These are phyloP conservation scores for Tetropium fuscum DNA, from an alignment of 2,888 invertebrate species.

Conservation along the genomic window DNA sequence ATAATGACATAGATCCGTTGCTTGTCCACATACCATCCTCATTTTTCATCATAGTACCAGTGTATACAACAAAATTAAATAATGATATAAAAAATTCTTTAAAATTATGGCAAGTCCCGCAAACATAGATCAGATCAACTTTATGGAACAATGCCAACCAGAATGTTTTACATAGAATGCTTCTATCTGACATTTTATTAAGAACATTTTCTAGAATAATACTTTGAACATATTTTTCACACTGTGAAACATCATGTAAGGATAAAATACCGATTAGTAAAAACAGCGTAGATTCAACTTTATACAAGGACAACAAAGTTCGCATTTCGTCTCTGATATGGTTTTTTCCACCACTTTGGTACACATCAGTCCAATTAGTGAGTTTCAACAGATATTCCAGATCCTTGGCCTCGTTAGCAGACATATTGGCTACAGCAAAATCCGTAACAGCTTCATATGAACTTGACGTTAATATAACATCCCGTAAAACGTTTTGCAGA, in stretches of 20 bases:
- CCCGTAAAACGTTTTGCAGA: conserved; percentile 61
- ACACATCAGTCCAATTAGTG: conserved; percentile 50
- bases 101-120: conserved; percentile 57
- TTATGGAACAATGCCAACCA: conserved; percentile 61
- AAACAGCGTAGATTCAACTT: conserved; percentile 58
- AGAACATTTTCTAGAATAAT: conserved; percentile 55
- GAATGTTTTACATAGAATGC: conserved; percentile 58
- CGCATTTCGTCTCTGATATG: conserved; percentile 50
- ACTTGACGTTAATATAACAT: conserved; percentile 53
- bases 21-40: conserved; percentile 60
- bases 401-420: conserved; percentile 33
- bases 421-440: conserved; percentile 45
- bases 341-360: conserved; percentile 53
- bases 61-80: conserved; percentile 65
- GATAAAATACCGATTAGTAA: conserved; percentile 55
- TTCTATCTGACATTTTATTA: conserved; percentile 60
- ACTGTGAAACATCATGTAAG: conserved; percentile 40
- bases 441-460: conserved; percentile 56
- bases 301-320: conserved; percentile 58
- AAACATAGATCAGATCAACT: conserved; percentile 56
- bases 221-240: conserved; percentile 47
- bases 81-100: conserved; percentile 62
- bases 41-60: conserved; percentile 65
- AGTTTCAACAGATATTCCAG: conserved; percentile 56
- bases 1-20: conserved; percentile 54